Conservation (phyloP, 1,140 invertebrate species). For the Colletes gigas region DNA sequence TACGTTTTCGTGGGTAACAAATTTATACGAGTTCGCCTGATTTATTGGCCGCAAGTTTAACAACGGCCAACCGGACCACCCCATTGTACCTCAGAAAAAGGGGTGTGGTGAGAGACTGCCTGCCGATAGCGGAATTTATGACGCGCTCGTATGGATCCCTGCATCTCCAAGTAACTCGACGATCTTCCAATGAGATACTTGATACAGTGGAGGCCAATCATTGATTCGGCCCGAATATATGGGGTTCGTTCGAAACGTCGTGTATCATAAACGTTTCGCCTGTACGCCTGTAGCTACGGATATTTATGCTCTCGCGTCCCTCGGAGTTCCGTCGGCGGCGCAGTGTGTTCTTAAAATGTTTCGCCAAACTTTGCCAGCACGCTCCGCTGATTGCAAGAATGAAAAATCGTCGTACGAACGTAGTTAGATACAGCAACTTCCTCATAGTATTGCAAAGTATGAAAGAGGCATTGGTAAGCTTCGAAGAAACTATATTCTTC, state of each 20-base stretch:
- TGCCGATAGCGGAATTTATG: constrained; percentile 74
- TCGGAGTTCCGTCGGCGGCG: not conserved
- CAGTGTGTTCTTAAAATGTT: not conserved
- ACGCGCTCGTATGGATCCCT: constrained; percentile 63
- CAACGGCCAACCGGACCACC: constrained; percentile 69
- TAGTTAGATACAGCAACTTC: too few species aligned
- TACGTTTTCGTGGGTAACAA: constrained; percentile 75
- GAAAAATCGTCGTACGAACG: not conserved
- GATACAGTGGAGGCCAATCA: constrained; percentile 55
- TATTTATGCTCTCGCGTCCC: constrained; percentile 5
- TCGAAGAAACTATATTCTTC: too few species aligned
- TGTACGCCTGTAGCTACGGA: not conserved
- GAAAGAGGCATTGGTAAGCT: too few species aligned
- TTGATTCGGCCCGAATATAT: constrained; percentile 51
- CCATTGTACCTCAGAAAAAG: constrained; percentile 46
- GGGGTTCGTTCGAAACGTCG: not conserved
- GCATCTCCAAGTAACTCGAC: constrained; percentile 61
- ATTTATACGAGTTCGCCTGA: constrained; percentile 77
- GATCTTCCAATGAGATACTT: constrained; percentile 59
- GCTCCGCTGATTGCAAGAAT: not conserved
- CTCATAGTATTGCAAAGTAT: too few species aligned
- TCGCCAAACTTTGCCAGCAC: not conserved
- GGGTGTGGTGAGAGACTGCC: constrained; percentile 60
- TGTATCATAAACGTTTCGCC: constrained; percentile 37
- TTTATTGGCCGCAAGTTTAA: constrained; percentile 76